Base-by-base conservation (phyloP, 2,113 vertebrate species). In the Calonectris borealis region DNA sequence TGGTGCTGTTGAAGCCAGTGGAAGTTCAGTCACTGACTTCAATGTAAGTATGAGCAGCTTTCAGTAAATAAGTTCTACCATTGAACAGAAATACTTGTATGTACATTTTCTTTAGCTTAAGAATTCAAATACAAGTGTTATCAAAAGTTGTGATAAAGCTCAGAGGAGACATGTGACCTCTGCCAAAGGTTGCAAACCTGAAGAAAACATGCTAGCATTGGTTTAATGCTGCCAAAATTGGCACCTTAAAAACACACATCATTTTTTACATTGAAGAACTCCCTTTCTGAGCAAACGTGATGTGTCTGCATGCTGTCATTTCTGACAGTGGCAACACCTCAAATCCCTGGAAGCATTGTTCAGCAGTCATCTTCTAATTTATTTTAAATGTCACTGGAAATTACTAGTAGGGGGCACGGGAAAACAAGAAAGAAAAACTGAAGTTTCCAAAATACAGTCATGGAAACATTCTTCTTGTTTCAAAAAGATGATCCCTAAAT, bases 301-400 rank as follows among this genome's bases (percentile, higher is more conserved):
- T 83, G 38, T 68, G 52, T 93, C 91, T 97, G 81, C 58, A 44
- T 49, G 36, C 38, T 96, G 83, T 92, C 79, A 88, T 89, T 96
- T 90, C 77, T 97, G 83, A 93, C 90, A 96, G 54, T n/a, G 54
- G 58, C 25, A 94, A 79, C 64, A 86, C 38, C 80, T 90, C 34
- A 70, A 19, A 90, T 73, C 48, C 15, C 65, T 78, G 65, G 60
- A 82, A 96, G 40, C 27, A 72, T 92, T 96, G 85, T 87, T 95
- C 82, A 86, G 38, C 26, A 94, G 34, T 88, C 52, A 75, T 71
- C 31, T 83, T 79, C 36, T 90, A 62, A 77, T 65, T 87, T 77
- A 32, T 92, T 87, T 91, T 48, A 89, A 86, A 86, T 87, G 51
- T 76, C 77, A 83, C 18, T 85, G 70, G 73, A 92, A 92, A 89